Evolutionary conservation across 2,888 invertebrate genomes (phyloP).

Genomic region (Diarsia rubi): DNA sequence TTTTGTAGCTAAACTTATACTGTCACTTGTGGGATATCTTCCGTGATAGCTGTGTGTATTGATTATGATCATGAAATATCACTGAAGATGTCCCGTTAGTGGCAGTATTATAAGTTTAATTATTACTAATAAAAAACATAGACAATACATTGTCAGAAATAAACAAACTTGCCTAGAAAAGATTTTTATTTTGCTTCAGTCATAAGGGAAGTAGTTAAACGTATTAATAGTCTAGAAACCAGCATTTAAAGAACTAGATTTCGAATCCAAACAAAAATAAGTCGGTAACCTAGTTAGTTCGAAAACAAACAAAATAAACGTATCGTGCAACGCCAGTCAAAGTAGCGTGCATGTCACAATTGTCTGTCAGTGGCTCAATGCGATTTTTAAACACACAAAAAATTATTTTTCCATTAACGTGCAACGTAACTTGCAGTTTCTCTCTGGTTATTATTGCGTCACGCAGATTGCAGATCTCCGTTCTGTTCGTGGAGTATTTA

Average conservation of each 20-base stretch:
- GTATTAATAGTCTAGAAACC: neutral
- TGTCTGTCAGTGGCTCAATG: conserved; percentile 63
- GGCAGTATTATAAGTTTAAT: neutral
- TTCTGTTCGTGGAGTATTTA: conserved; percentile 35
- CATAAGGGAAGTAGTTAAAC: neutral
- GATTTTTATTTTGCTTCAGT: neutral
- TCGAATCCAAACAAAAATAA: conserved; percentile 43
- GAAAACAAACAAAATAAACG: conserved; percentile 53
- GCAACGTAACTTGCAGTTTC: conserved; percentile 66
- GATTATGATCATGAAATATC: too few species aligned
- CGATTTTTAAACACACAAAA: conserved; percentile 66
- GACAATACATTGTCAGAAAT: neutral
- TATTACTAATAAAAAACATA: neutral
- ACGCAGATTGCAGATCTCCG: conserved; percentile 58
- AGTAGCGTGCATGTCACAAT: conserved; percentile 66
- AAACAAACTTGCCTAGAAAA: neutral
- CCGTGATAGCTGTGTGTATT: too few species aligned
- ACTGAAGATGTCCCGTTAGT: too few species aligned
- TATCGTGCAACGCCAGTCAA: conserved; percentile 55
- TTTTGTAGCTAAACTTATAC: too few species aligned
- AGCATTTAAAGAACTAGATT: conserved; percentile 12
- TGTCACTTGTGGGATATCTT: too few species aligned
- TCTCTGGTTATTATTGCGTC: conserved; percentile 60
- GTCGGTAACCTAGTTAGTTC: conserved; percentile 59
- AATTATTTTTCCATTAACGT: conserved; percentile 58